Evolutionary conservation across 2,113 vertebrate genomes (phyloP), one percentile per base, ranked within the genome.

Genomic region (Callionymus lyra): DNA sequence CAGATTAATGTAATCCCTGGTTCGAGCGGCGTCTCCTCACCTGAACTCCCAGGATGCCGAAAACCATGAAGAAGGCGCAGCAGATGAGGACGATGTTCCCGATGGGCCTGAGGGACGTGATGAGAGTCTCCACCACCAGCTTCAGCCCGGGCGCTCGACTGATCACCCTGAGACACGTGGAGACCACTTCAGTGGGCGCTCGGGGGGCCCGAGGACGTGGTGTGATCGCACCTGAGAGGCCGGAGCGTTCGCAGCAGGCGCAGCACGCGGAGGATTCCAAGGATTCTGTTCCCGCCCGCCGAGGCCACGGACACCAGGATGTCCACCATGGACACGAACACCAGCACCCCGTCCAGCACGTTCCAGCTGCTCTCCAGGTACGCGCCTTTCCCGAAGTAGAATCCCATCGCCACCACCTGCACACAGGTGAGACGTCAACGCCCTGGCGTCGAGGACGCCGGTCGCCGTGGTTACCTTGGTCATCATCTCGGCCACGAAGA

Each of bases 321-420:
- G 78, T 98, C 95, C 41, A 94, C 88, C 47, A 98, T 66, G 1
- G 95, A 98, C 2, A 98, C 94, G 33, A 95, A 91, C 48, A 98
- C 95, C 74, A 98, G 79, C 16, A 97, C 32, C n/a, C 95, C 95
- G 2, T 98, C 95, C 46, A 98, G 74, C 34, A 97, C 53, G 0
- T 98, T 98, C 95, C 95, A 98, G 81, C 90, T 95, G 86, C 94
- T 98, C 76, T 93, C 87, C 39, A 98, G 88, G 61, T 98, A 98
- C 1, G 90, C 86, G 3, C 82, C 83, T 0, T 88, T 77, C 2
- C 94, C 93, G 2, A 88, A 87, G 50, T 91, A 86, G 63, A 98
- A 79, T 34, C 93, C 94, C 57, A 90, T 81, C 16, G 95, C 90
- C 5, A 93, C 86, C 50, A 98, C 90, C 95, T 98, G 34, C 0